A percentile compares a stretch with the other conserved stretches of the same genome.
phyloP scores from a whole-genome alignment of 2,888 invertebrate species.

The Colostygia pectinataria region DNA sequence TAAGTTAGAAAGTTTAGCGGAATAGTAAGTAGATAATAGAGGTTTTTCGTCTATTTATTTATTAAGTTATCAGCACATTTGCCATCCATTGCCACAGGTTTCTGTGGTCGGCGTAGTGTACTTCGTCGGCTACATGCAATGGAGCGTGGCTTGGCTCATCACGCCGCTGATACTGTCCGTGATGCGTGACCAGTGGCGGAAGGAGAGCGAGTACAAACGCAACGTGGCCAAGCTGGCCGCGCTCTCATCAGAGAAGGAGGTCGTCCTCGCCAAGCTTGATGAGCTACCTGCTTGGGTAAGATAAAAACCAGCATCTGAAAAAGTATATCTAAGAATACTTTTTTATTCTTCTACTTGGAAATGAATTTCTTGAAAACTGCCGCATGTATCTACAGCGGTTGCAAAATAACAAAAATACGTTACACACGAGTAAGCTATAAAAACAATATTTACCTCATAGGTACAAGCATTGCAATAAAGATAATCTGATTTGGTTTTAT shows the following conservation, averaged over 20 bases:
- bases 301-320: background rate
- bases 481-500: no score
- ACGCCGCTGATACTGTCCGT: slow-evolving; percentile 90
- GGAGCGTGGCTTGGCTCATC: slow-evolving; percentile 95
- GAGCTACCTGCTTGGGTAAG: slow-evolving; percentile 97
- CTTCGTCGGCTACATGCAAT: slow-evolving; percentile 92
- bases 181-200: slow-evolving; percentile 90
- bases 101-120: slow-evolving; percentile 90
- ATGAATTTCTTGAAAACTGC: no score
- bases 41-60: no score
- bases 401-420: background rate
- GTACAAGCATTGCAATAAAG: background rate
- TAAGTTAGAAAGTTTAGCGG: no score
- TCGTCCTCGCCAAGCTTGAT: slow-evolving; percentile 92
- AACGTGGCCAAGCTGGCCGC: slow-evolving; percentile 90
- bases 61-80: no score
- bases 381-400: no score
- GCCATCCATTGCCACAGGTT: slow-evolving; percentile 62
- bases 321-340: no score
- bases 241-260: slow-evolving; percentile 91
- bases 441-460: background rate
- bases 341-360: no score
- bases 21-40: no score
- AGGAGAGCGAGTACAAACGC: slow-evolving; percentile 87
- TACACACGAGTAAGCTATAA: no score